Conservation (phyloP, 92 coral and sea anemone genomes). For the Isaurus tuberculatus region DNA sequence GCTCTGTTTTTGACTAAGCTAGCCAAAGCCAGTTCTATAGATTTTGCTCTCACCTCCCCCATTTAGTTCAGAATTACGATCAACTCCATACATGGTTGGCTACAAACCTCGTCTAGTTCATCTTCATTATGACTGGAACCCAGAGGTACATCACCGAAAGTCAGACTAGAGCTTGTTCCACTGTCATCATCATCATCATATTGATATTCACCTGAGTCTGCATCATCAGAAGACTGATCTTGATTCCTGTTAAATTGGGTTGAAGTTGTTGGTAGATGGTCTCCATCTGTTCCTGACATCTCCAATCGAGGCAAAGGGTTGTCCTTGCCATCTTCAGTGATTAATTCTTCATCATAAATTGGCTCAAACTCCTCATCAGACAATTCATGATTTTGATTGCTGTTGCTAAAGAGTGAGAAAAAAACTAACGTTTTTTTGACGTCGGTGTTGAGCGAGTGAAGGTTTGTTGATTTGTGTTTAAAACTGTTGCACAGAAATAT, state of each 20-base stretch:
- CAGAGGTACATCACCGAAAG: slow-evolving; percentile 65
- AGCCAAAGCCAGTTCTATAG: too few species aligned
- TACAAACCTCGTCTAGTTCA: background rate
- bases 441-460: too few species aligned
- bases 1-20: too few species aligned
- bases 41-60: too few species aligned
- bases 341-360: background rate
- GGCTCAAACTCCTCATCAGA: slow-evolving; percentile 25
- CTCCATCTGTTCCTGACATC: background rate
- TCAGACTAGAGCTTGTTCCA: slow-evolving; percentile 33
- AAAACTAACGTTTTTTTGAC: too few species aligned
- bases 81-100: too few species aligned
- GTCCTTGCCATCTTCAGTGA: slow-evolving; percentile 1
- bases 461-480: too few species aligned
- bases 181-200: background rate
- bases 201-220: background rate
- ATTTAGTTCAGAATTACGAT: too few species aligned
- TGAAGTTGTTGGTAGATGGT: background rate
- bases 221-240: background rate
- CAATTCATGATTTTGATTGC: background rate
- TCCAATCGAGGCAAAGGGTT: background rate
- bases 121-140: slow-evolving; percentile 7
- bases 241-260: background rate
- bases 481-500: too few species aligned
- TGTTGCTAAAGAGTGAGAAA: too few species aligned